Evolutionary conservation across 2,113 vertebrate species (phyloP), one percentile per base, ranked within the genome.

Genomic region (Hippocampus guttulatus): DNA sequence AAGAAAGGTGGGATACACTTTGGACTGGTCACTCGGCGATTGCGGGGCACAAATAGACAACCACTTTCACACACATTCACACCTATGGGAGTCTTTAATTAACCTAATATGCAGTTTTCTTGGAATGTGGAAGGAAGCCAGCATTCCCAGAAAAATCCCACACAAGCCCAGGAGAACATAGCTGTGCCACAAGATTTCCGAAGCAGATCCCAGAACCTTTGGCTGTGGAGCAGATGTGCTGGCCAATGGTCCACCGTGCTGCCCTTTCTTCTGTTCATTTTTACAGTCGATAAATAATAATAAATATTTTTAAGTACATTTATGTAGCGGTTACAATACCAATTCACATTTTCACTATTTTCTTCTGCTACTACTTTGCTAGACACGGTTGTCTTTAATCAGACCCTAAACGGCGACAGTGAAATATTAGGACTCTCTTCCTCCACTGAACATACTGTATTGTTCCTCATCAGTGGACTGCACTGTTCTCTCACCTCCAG

Each of bases 401-500:
- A 16, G 43, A 23, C n/a, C 5, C n/a, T 41, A 41, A 41, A 41
- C 41, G 8, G 63, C 10, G 63, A 65, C 41, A 27, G 15, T 68
- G 49, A 68, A 55, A 40, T 40, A n/a, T 54, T 67, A 12, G 5
- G 66, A 40, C 51, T 23, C 15, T 68, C 51, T 38, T 70, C 41
- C 70, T 40, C n/a, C 43, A 68, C 38, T 21, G 58, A 73, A 64
- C 67, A 69, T 38, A 49, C 25, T 49, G 23, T 49, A 43, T 40
- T 64, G 60, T 52, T 74, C 63, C 55, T 73, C 61, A 38, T 57
- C 66, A 55, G 62, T 54, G 25, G 61, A 38, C 45, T 45, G 45
- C 41, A 10, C 66, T 69, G 64, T 64, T 78, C 65, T 21, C 33
- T 27, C n/a, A 38, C 76, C 76, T 78, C 74, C 38, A 33, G 70